Percentiles rank a stretch among this genome's conserved stretches.
Evolutionary conservation across 2,797 vertebrate species (phyloP).

Genomic region (Parotocinclus haroldoi): DNA sequence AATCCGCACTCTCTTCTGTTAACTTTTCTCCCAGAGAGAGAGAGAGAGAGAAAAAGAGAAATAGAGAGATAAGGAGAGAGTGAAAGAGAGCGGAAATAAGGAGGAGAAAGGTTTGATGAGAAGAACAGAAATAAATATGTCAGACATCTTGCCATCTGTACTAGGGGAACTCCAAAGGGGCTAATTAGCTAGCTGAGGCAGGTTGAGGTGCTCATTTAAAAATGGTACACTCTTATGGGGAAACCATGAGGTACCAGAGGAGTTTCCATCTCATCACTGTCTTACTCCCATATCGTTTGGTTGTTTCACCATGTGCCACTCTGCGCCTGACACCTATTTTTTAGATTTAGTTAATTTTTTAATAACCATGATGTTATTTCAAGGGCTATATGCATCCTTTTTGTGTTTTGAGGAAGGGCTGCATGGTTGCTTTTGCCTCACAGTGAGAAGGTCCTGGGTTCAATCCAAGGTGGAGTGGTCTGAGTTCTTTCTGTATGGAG

Average conservation of each 20-base stretch:
- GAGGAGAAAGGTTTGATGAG: conserved; percentile 44
- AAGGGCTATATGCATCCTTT: too few relatives aligned
- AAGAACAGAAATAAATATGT: conserved; percentile 51
- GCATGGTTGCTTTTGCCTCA: too few relatives aligned
- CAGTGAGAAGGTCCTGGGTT: too few relatives aligned
- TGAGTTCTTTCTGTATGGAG: too few relatives aligned
- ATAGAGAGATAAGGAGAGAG: conserved; percentile 20
- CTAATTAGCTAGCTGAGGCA: conserved; percentile 48
- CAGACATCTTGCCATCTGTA: conserved; percentile 51
- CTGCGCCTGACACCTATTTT: too few relatives aligned
- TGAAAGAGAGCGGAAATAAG: conserved; percentile 7
- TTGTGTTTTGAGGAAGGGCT: too few relatives aligned
- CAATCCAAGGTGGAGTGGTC: too few relatives aligned
- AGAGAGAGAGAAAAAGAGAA: not conserved
- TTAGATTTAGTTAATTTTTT: too few relatives aligned
- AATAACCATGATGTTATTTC: too few relatives aligned
- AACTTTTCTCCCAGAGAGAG: not conserved
- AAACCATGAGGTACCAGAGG: conserved; percentile 42
- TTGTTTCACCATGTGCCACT: not conserved
- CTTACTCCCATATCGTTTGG: conserved; percentile 40
- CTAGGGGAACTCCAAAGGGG: conserved; percentile 50
- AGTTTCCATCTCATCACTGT: conserved; percentile 36
- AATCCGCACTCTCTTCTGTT: conserved; percentile 14
- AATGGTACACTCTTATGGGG: conserved; percentile 39
- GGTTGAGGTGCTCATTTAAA: conserved; percentile 45